A percentile compares a stretch with the other conserved stretches of the same genome.
phyloP scores from a whole-genome alignment of 1,140 invertebrate species.

The Matsumurasca onukii region DNA sequence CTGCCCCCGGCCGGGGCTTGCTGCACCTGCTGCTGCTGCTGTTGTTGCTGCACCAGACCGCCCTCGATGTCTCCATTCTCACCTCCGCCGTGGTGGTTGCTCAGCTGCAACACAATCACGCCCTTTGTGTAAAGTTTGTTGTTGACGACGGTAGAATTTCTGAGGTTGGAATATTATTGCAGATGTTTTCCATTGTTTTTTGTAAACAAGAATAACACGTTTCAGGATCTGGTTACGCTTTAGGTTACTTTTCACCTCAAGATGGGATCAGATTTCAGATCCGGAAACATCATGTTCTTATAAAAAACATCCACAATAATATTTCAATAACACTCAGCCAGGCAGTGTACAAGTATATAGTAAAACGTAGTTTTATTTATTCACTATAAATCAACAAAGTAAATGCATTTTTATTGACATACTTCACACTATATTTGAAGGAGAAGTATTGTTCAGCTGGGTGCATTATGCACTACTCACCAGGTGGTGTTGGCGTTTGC shows the following conservation, averaged over 20 bases:
- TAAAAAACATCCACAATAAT: not conserved
- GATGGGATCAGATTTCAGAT: too few species aligned
- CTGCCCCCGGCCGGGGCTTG: conserved; percentile 79
- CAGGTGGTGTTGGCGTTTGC: conserved; percentile 51
- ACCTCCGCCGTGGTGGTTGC: conserved; percentile 40
- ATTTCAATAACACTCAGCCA: not conserved
- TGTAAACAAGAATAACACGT: too few species aligned
- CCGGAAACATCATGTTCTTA: not conserved
- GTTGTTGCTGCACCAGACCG: conserved; percentile 68
- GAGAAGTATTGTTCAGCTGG: too few species aligned
- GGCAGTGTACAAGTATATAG: not conserved
- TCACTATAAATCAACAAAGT: not conserved
- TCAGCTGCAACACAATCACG: conserved; percentile 34
- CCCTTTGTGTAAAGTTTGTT: too few species aligned
- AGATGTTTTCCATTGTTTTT: too few species aligned
- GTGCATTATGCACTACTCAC: conserved; percentile 34
- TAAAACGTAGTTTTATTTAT: not conserved
- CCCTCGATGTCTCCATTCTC: conserved; percentile 44
- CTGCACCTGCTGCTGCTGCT: conserved; percentile 58
- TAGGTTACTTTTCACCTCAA: too few species aligned
- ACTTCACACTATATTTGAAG: too few species aligned
- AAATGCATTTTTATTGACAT: not conserved
- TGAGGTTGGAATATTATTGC: too few species aligned
- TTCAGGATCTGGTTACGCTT: too few species aligned
- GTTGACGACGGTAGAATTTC: too few species aligned